A percentile compares a stretch with the other conserved stretches of the same genome.
Evolutionary conservation across 2,113 vertebrate genomes (phyloP).

Genomic region (Isurus oxyrinchus): DNA sequence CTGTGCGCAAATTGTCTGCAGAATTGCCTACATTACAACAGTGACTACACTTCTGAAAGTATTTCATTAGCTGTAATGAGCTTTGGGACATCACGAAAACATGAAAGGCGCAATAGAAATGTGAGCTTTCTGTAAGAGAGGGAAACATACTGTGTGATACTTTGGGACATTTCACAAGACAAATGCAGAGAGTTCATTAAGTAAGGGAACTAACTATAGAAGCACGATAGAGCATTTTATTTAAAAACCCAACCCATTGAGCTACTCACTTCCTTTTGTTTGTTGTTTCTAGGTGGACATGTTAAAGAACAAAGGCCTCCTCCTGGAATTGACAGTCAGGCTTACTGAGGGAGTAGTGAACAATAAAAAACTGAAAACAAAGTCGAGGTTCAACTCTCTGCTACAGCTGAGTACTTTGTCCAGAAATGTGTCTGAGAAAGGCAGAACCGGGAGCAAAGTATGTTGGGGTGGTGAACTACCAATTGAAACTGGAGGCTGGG

Average conservation of each 20-base stretch:
- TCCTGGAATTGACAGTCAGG: slow-evolving; percentile 64
- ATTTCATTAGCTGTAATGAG: background rate
- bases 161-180: background rate
- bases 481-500: background rate
- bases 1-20: background rate
- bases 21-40: background rate
- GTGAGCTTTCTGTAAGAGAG: background rate
- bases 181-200: background rate
- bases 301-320: slow-evolving; percentile 65
- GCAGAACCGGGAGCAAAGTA: background rate
- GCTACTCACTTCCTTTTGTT: background rate
- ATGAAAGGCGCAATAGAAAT: background rate
- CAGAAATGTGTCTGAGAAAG: background rate
- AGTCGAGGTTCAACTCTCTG: slow-evolving; percentile 41
- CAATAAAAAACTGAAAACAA: slow-evolving; percentile 55
- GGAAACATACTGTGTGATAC: background rate
- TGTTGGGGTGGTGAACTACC: background rate
- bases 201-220: background rate
- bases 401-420: background rate
- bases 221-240: background rate
- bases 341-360: slow-evolving; percentile 79
- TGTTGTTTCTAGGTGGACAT: slow-evolving; percentile 68
- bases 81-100: background rate
- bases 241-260: background rate
- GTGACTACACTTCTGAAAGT: background rate